Percentiles rank a stretch among this genome's conserved stretches.
Conservation (phyloP, 2,113 vertebrate species). For the Anser cygnoides region DNA sequence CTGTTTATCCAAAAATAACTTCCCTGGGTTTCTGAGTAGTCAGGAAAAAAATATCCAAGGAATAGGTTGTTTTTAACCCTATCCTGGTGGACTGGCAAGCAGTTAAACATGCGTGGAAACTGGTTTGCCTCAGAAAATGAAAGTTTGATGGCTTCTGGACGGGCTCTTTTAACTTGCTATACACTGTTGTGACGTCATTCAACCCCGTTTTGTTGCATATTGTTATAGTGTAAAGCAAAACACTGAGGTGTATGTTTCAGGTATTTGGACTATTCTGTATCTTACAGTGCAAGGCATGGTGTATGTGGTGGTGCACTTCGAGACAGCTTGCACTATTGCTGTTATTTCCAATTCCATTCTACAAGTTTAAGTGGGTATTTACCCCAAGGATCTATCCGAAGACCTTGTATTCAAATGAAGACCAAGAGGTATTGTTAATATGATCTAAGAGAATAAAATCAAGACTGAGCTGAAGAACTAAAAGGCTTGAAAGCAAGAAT, state of each 20-base stretch:
- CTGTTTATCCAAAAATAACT: conserved; percentile 19
- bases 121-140: not conserved
- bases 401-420: not conserved
- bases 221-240: not conserved
- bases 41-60: not conserved
- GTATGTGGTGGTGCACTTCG: not conserved
- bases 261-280: not conserved
- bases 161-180: not conserved
- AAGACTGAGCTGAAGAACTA: not conserved
- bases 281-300: too few species aligned
- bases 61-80: not conserved
- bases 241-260: not conserved
- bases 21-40: not conserved
- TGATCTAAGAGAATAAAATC: not conserved
- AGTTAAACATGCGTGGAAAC: not conserved
- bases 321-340: fast-evolving
- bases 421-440: not conserved
- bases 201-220: not conserved
- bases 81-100: not conserved
- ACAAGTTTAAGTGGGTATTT: not conserved
- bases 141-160: not conserved
- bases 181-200: not conserved
- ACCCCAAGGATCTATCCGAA: not conserved
- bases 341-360: not conserved
- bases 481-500: not conserved